Evolutionary conservation across 1,140 invertebrate genomes (phyloP).

Genomic region (Acromyrmex charruanus): DNA sequence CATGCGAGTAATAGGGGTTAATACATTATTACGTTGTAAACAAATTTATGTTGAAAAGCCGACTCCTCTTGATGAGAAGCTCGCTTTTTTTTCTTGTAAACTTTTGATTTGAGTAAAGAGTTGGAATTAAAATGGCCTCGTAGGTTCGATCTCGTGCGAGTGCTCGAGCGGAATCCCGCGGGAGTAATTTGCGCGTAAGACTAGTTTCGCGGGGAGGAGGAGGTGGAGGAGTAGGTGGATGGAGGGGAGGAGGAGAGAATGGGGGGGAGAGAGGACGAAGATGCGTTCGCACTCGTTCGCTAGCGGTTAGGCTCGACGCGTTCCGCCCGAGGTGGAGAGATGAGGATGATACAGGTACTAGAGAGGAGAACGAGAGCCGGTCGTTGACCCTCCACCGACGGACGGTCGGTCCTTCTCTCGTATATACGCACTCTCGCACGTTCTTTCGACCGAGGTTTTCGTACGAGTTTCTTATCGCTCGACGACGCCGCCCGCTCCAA

Average conservation of each 20-base stretch:
- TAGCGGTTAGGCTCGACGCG: slow-evolving; percentile 64
- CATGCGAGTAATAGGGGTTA: too few species aligned
- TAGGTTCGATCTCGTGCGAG: slow-evolving; percentile 7
- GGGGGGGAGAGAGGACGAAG: not conserved
- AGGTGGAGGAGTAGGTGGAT: not conserved
- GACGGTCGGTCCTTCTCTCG: slow-evolving; percentile 58
- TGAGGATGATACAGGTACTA: slow-evolving; percentile 75
- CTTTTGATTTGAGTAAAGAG: not conserved
- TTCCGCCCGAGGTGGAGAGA: slow-evolving; percentile 64
- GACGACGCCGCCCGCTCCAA: not conserved
- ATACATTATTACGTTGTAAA: not conserved
- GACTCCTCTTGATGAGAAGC: not conserved
- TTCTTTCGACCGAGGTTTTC: slow-evolving; percentile 71
- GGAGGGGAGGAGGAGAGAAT: too few species aligned
- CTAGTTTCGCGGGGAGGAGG: slow-evolving; percentile 59
- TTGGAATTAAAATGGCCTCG: not conserved
- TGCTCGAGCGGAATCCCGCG: slow-evolving; percentile 53
- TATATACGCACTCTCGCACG: slow-evolving; percentile 43
- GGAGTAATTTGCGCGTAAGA: slow-evolving; percentile 73
- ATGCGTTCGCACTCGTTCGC: slow-evolving; percentile 62
- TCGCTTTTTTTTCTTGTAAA: not conserved
- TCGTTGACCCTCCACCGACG: slow-evolving; percentile 64
- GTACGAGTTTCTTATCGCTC: slow-evolving; percentile 69
- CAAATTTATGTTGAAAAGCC: not conserved
- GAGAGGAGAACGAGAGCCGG: slow-evolving; percentile 62